Percentiles rank a stretch among this genome's conserved stretches.
Evolutionary conservation across 2,888 invertebrate genomes (phyloP).

Genomic region (Carabus problematicus): DNA sequence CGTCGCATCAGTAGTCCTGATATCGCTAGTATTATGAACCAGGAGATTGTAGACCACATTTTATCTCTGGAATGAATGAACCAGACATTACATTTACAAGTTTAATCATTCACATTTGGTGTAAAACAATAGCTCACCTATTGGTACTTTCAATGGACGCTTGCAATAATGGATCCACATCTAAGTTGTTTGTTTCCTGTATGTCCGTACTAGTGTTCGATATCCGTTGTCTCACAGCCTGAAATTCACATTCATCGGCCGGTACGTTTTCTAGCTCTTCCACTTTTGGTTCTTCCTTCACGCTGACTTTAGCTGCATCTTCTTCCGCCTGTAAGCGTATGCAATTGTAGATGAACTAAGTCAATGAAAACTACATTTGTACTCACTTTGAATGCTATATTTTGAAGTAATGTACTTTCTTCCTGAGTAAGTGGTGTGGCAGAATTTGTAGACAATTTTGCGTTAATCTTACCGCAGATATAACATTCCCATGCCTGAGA

Average conservation of each 20-base stretch:
- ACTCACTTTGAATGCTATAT: slow-evolving; percentile 63
- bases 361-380: background rate
- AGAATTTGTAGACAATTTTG: slow-evolving; percentile 60
- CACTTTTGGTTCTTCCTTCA: slow-evolving; percentile 50
- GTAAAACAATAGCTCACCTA: slow-evolving; percentile 50
- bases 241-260: slow-evolving; percentile 45
- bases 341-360: no score
- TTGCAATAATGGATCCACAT: slow-evolving; percentile 48
- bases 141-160: slow-evolving; percentile 55
- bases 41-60: slow-evolving; percentile 61
- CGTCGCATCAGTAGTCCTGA: slow-evolving; percentile 60
- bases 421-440: slow-evolving; percentile 61
- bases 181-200: slow-evolving; percentile 46
- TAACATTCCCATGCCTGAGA: slow-evolving; percentile 71
- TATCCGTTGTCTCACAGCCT: slow-evolving; percentile 26
- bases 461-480: slow-evolving; percentile 67
- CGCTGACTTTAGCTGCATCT: slow-evolving; percentile 52
- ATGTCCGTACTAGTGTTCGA: slow-evolving; percentile 49
- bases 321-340: slow-evolving; percentile 59
- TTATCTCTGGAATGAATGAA: slow-evolving; percentile 58
- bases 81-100: slow-evolving; percentile 34
- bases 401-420: slow-evolving; percentile 62
- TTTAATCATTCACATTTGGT: background rate
- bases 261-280: slow-evolving; percentile 52
- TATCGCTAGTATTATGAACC: slow-evolving; percentile 60